Base-by-base conservation (phyloP, 2,888 invertebrate genomes). In the Dimorphilus gyrociliatus region DNA sequence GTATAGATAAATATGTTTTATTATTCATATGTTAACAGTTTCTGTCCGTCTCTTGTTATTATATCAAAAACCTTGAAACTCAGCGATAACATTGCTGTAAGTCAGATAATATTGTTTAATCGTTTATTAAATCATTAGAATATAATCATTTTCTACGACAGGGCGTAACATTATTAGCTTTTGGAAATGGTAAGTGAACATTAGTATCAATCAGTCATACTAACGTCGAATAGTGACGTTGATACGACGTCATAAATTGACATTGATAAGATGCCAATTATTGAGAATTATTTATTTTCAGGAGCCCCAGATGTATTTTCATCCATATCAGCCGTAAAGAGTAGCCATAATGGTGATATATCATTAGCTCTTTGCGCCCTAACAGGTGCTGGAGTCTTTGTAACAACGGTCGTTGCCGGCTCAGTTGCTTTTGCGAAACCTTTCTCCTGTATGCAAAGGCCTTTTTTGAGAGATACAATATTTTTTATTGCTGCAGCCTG, bases 131-230 rank as follows among this genome's bases (percentile, higher is more conserved):
- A 2, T 27, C 12, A n/a, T 18, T n/a, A 8, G 6, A 12, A 19
- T 16, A 13, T 26, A 12, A 12, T 14, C 23, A 13, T 4, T 14
- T 23, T 14, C 32, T 41, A 3, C 14, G 27, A 18, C 34, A 67
- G 51, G 76, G 76, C 3, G 73, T 75, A 6, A 75, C 75, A n/a
- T 65, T 76, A 41, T 51, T 76, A 44, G 74, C 75, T 1, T 72
- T 76, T 50, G 76, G 75, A 14, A 76, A 76, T 50, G 74, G 75
- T n/a, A n/a, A n/a, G n/a, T n/a, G n/a, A n/a, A n/a, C n/a, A n/a
- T n/a, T n/a, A n/a, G n/a, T n/a, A n/a, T n/a, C n/a, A n/a, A n/a
- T n/a, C n/a, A n/a, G n/a, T n/a, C n/a, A n/a, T n/a, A n/a, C n/a
- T n/a, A n/a, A n/a, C n/a, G n/a, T n/a, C n/a, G n/a, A n/a, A n/a